Base-by-base conservation (phyloP, 2,797 vertebrate species). In the Cyprinella venusta region DNA sequence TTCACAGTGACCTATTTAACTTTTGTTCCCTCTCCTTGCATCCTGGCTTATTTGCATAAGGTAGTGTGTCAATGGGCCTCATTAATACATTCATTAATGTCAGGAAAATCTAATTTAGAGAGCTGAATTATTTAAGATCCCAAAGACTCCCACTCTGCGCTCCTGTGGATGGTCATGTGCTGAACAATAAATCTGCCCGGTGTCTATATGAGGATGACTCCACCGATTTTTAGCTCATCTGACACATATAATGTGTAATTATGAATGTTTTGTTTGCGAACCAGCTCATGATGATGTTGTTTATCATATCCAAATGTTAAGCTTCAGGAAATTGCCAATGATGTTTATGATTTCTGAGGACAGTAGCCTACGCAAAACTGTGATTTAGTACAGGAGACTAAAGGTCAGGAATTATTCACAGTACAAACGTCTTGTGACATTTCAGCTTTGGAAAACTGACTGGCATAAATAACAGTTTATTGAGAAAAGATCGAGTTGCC, bases 61-160 rank as follows among this genome's bases (percentile, higher is more conserved):
- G 86, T 88, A 85, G 79, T 88, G 84, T 88, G 87, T 89, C 89
- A 90, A 86, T 88, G 84, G 88, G 83, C 84, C 88, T 89, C 90
- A 91, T 90, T 91, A 91, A 91, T 89, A 88, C 87, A 90, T 89
- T 86, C 89, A 91, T 91, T 90, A 90, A 89, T 87, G 87, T 88
- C 86, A 89, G 82, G 84, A 79, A 90, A 89, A 91, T 89, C 87
- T 89, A 81, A 90, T 89, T 91, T 91, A 84, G 86, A 86, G 74
- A 83, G 65, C 79, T 91, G 86, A 89, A 91, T 91, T 89, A 89
- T 91, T 91, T 88, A 90, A 87, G 88, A 79, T 85, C 76, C 79
- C 82, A 74, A 76, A 85, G 82, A 89, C 88, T 89, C 87, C 88
- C 89, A 82, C 88, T 76, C 64, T 79, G 71, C 45, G 74, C 79